A percentile compares a stretch with the other conserved stretches of the same genome.
phyloP scores from a whole-genome alignment of 2,797 vertebrate species.

The Macropodus opercularis region DNA sequence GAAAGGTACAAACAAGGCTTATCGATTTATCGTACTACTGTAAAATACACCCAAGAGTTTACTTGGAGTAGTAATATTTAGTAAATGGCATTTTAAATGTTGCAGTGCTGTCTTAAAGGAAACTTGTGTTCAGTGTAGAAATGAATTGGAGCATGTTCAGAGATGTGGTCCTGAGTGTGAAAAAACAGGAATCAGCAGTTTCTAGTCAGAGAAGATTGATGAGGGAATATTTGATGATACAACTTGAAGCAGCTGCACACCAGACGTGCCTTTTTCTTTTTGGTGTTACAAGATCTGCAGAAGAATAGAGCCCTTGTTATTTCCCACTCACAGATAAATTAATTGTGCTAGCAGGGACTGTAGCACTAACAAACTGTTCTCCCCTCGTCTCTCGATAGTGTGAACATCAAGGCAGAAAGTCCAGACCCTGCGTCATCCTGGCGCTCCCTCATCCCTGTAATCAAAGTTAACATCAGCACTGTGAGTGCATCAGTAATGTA shows the following conservation, averaged over 20 bases:
- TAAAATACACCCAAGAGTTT: background rate
- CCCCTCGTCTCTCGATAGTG: slow-evolving; percentile 73
- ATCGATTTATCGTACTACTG: too few relatives aligned
- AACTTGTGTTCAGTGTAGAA: background rate
- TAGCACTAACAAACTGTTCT: background rate
- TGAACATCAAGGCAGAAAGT: slow-evolving; percentile 91
- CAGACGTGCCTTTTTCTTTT: background rate
- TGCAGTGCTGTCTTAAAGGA: too few relatives aligned
- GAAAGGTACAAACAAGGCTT: slow-evolving; percentile 84
- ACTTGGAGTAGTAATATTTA: background rate
- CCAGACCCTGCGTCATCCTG: slow-evolving; percentile 93
- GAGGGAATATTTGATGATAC: background rate
- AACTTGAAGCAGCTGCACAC: background rate
- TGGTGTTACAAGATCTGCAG: background rate
- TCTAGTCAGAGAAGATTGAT: background rate
- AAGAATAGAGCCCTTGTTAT: slow-evolving; percentile 5
- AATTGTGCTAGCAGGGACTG: slow-evolving; percentile 2
- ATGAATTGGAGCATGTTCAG: background rate
- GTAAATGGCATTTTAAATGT: background rate
- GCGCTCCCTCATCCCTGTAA: slow-evolving; percentile 97
- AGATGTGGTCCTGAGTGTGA: background rate
- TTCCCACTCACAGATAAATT: background rate
- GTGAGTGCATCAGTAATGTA: slow-evolving; percentile 80
- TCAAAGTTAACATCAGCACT: slow-evolving; percentile 98
- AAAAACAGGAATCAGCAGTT: background rate